Percentiles rank a stretch among this genome's conserved stretches.
phyloP scores from a whole-genome alignment of 1,140 invertebrate genomes.

The Scaptomyza graminum region DNA sequence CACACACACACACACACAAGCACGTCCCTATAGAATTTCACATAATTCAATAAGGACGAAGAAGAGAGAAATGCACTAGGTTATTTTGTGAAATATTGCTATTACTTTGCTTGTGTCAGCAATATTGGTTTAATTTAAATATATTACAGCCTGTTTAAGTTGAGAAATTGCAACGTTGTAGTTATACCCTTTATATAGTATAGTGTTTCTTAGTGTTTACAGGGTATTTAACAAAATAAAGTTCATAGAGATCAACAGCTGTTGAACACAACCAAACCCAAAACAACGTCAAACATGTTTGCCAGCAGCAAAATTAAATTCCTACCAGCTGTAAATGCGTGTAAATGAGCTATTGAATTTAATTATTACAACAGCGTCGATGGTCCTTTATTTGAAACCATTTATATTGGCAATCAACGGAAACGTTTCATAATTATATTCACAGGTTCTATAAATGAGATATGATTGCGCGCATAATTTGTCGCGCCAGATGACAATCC shows the following conservation, averaged over 20 bases:
- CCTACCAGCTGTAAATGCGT: neutral
- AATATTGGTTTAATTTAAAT: too few species aligned
- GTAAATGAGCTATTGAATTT: neutral
- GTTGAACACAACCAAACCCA: neutral
- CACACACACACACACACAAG: slow-evolving; percentile 24
- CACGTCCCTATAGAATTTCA: slow-evolving; percentile 18
- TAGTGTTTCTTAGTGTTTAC: too few species aligned
- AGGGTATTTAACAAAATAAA: too few species aligned
- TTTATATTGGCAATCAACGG: slow-evolving; percentile 22
- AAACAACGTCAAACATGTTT: neutral
- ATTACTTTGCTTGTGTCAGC: too few species aligned
- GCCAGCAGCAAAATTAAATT: neutral
- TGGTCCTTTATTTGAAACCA: neutral
- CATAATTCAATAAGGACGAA: neutral
- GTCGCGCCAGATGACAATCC: slow-evolving; percentile 16
- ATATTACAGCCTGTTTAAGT: too few species aligned
- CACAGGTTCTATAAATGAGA: slow-evolving; percentile 41
- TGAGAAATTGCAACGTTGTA: too few species aligned
- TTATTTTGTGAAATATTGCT: too few species aligned
- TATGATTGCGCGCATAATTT: slow-evolving; percentile 33
- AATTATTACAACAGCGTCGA: neutral
- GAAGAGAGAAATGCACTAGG: neutral
- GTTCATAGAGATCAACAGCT: too few species aligned
- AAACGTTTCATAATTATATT: slow-evolving; percentile 34
- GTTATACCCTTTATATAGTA: too few species aligned